These are phyloP conservation scores for Palythoa heliodiscus DNA, from an alignment of 92 coral and sea anemone species.

Conservation along the genomic window DNA sequence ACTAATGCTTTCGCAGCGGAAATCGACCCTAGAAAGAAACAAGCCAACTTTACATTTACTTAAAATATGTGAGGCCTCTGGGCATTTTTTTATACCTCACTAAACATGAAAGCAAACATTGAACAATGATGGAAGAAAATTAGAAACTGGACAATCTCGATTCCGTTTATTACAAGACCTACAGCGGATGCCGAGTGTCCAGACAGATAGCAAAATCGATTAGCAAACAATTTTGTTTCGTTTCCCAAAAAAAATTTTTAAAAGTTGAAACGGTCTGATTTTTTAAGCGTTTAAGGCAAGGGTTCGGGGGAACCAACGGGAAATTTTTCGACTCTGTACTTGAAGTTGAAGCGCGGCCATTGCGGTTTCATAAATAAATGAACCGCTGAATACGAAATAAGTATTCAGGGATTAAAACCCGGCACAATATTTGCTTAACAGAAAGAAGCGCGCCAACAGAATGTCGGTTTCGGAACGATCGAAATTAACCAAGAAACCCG, in stretches of 20 bases:
- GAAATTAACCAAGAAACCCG: background rate
- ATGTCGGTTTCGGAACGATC: background rate
- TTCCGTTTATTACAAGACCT: slow-evolving; percentile 6
- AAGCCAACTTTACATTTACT: background rate
- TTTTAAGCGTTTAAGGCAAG: too few species aligned
- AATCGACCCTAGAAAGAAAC: background rate
- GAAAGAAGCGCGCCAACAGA: slow-evolving; percentile 24
- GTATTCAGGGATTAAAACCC: slow-evolving; percentile 19
- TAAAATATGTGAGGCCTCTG: background rate
- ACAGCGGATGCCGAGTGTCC: background rate
- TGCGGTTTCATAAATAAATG: slow-evolving; percentile 11
- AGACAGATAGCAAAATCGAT: background rate
- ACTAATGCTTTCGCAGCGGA: slow-evolving; percentile 1
- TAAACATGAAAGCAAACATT: slow-evolving; percentile 32
- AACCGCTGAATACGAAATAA: slow-evolving; percentile 19
- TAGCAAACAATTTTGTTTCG: background rate
- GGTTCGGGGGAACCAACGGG: too few species aligned
- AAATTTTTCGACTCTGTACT: background rate
- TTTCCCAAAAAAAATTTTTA: background rate
- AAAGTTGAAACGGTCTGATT: background rate
- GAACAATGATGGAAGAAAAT: slow-evolving; percentile 7
- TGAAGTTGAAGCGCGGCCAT: background rate
- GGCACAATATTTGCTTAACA: slow-evolving; percentile 33
- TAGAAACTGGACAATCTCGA: background rate
- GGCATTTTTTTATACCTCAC: background rate